Percentiles rank a stretch among this genome's conserved stretches.
Evolutionary conservation across 2,113 vertebrate species (phyloP).

Genomic region (Clarias batrachus): DNA sequence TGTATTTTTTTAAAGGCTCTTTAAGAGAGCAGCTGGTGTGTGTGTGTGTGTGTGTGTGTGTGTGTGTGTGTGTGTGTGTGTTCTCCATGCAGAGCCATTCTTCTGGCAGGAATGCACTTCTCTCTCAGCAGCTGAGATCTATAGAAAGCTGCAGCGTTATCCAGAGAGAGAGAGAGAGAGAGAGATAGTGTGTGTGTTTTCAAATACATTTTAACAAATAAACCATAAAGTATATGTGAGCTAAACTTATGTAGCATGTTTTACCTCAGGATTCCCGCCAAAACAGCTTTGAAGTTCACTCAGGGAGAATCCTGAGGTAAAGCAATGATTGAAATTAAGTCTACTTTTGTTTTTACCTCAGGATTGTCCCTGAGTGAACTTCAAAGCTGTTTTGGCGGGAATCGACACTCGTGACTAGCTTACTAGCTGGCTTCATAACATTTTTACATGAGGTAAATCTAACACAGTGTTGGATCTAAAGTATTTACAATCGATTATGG

Average conservation of each 20-base stretch:
- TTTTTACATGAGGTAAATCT: neutral
- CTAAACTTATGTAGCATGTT: neutral
- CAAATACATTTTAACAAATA: neutral
- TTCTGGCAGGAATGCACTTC: neutral
- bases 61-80: neutral
- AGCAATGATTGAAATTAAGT: no score
- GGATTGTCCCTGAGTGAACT: neutral
- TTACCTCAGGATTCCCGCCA: no score
- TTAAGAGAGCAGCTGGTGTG: constrained; percentile 12
- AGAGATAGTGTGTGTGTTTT: no score
- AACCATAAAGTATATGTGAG: neutral
- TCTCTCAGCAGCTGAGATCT: constrained; percentile 22
- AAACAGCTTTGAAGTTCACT: no score
- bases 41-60: neutral
- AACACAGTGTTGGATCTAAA: no score
- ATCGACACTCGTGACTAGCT: no score
- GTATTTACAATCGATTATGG: no score
- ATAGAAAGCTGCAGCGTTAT: neutral
- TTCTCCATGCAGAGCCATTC: neutral
- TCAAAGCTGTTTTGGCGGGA: neutral
- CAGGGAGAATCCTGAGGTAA: no score
- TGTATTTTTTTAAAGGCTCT: neutral
- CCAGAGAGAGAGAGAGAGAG: neutral
- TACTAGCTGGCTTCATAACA: neutral
- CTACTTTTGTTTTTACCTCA: neutral